Evolutionary conservation across 35 echinoderm and acorn worm genomes (phyloP).

Genomic region (Hemicentrotus pulcherrimus): DNA sequence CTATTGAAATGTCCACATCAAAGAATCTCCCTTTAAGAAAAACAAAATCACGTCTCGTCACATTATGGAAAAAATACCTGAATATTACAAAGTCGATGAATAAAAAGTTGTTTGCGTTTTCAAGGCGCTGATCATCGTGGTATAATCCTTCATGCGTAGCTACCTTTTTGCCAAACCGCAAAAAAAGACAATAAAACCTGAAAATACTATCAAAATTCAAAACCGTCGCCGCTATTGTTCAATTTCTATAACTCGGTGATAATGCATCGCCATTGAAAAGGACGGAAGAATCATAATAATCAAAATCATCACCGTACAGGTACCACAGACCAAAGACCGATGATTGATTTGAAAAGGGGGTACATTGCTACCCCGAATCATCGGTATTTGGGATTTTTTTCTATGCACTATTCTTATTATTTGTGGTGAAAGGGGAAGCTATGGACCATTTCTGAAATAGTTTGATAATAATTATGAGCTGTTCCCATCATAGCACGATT

Average conservation of each 20-base stretch:
- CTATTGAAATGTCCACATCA: too few species aligned
- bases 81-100: neutral
- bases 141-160: neutral
- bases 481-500: neutral
- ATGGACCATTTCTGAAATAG: neutral
- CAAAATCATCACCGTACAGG: neutral
- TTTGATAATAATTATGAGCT: neutral
- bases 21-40: too few species aligned
- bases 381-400: neutral
- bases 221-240: neutral
- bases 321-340: neutral
- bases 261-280: neutral
- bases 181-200: neutral
- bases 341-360: constrained; percentile 8
- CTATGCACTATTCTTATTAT: neutral
- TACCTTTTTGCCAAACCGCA: neutral
- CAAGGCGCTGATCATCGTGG: neutral
- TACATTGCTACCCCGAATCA: neutral
- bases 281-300: neutral
- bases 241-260: neutral
- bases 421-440: neutral
- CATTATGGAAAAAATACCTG: neutral
- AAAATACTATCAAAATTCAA: neutral
- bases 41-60: neutral
- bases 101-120: neutral